phyloP scores from a whole-genome alignment of 2,797 vertebrate genomes.

The Poliocrania exsul region DNA sequence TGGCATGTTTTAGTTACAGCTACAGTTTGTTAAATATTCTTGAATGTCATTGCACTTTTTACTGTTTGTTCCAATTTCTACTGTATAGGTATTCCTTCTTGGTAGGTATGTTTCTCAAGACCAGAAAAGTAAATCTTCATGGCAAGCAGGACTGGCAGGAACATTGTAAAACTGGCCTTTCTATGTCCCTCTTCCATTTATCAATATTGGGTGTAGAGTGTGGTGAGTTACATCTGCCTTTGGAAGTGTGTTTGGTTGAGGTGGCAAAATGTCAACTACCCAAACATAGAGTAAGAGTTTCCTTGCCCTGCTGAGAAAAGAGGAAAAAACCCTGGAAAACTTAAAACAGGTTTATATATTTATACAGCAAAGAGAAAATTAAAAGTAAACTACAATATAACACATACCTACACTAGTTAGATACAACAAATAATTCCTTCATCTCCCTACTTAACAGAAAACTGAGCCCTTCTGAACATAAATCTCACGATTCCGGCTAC shows the following conservation, averaged over 20 bases:
- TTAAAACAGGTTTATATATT: too few relatives aligned
- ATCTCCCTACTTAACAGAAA: too few relatives aligned
- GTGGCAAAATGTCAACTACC: too few relatives aligned
- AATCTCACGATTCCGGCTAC: too few relatives aligned
- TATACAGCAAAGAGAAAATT: too few relatives aligned
- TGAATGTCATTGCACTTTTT: neutral
- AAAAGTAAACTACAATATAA: too few relatives aligned
- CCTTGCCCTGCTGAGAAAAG: too few relatives aligned
- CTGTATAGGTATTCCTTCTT: neutral
- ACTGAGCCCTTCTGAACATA: too few relatives aligned
- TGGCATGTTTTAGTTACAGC: neutral
- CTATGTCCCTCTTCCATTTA: neutral
- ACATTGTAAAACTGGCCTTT: neutral
- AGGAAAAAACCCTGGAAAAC: too few relatives aligned
- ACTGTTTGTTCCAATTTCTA: neutral
- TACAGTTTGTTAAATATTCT: neutral
- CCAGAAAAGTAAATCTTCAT: neutral
- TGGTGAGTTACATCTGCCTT: neutral
- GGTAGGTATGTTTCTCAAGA: neutral
- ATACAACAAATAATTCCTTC: too few relatives aligned
- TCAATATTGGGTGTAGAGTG: neutral
- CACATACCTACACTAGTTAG: too few relatives aligned
- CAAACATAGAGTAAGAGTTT: too few relatives aligned
- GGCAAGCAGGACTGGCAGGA: neutral
- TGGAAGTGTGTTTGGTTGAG: neutral